Conservation (phyloP, 2,888 invertebrate genomes). For the Ormia ochracea region DNA sequence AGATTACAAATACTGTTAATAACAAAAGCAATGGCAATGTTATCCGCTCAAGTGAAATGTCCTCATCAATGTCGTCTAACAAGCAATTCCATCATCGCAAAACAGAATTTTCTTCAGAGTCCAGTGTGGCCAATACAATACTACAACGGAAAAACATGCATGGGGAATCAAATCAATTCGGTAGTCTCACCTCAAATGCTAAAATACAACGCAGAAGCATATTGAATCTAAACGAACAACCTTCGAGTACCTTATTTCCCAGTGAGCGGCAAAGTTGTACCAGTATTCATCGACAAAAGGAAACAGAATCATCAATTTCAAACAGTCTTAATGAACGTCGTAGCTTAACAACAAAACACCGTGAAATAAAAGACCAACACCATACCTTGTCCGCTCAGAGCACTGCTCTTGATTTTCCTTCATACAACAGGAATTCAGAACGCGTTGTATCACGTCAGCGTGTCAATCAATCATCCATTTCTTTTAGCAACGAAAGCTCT, state of each 20-base stretch:
- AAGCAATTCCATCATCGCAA: slow-evolving; percentile 82
- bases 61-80: slow-evolving; percentile 60
- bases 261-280: slow-evolving; percentile 87
- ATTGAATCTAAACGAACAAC: slow-evolving; percentile 85
- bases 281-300: slow-evolving; percentile 85
- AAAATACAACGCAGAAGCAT: slow-evolving; percentile 89
- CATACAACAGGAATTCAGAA: slow-evolving; percentile 67
- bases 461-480: slow-evolving; percentile 86
- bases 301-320: slow-evolving; percentile 72
- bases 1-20: background rate
- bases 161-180: slow-evolving; percentile 68
- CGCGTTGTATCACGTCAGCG: slow-evolving; percentile 77
- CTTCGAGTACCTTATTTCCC: slow-evolving; percentile 82
- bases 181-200: slow-evolving; percentile 77
- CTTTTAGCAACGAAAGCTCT: slow-evolving; percentile 80
- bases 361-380: slow-evolving; percentile 35
- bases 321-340: slow-evolving; percentile 59
- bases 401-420: slow-evolving; percentile 69
- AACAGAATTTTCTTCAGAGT: slow-evolving; percentile 84
- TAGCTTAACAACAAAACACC: slow-evolving; percentile 64
- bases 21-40: slow-evolving; percentile 11
- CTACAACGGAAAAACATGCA: slow-evolving; percentile 82
- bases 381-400: slow-evolving; percentile 39
- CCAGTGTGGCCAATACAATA: slow-evolving; percentile 86
- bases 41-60: slow-evolving; percentile 39